phyloP scores from a whole-genome alignment of 2,888 invertebrate genomes.

The Eilema caniola region DNA sequence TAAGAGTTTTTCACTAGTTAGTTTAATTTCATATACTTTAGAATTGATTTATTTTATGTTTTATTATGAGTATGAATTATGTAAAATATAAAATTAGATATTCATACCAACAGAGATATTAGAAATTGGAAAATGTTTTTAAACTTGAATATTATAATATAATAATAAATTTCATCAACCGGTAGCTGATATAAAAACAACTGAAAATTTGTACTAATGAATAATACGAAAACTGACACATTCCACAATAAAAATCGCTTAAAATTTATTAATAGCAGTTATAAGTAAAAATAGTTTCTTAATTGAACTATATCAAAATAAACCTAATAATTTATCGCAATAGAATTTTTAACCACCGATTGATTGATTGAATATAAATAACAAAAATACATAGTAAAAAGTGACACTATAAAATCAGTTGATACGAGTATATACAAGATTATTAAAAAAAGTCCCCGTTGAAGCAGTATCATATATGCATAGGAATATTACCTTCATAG shows the following conservation, averaged over 20 bases:
- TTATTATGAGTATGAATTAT: slow-evolving; percentile 36
- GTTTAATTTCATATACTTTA: slow-evolving; percentile 41
- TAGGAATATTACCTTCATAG: too few relatives aligned
- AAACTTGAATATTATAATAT: background rate
- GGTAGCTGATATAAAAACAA: background rate
- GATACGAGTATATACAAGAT: background rate
- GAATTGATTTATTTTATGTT: slow-evolving; percentile 58
- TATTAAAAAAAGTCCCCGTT: background rate
- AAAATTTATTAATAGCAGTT: background rate
- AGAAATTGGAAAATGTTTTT: slow-evolving; percentile 15
- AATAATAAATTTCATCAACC: too few relatives aligned
- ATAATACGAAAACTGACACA: too few relatives aligned
- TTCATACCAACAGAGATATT: slow-evolving; percentile 17
- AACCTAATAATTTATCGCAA: background rate
- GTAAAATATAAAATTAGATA: slow-evolving; percentile 26
- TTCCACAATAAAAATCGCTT: too few relatives aligned
- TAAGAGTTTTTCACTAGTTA: slow-evolving; percentile 37
- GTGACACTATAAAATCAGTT: background rate
- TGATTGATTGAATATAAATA: background rate
- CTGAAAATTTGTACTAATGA: background rate
- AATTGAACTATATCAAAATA: background rate
- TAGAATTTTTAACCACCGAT: background rate
- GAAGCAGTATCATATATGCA: background rate
- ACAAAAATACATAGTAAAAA: background rate
- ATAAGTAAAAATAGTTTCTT: background rate